Evolutionary conservation across 2,888 invertebrate species (phyloP), one percentile per base, ranked within the genome.

Genomic region (Sinodicranocentrus sp.): DNA sequence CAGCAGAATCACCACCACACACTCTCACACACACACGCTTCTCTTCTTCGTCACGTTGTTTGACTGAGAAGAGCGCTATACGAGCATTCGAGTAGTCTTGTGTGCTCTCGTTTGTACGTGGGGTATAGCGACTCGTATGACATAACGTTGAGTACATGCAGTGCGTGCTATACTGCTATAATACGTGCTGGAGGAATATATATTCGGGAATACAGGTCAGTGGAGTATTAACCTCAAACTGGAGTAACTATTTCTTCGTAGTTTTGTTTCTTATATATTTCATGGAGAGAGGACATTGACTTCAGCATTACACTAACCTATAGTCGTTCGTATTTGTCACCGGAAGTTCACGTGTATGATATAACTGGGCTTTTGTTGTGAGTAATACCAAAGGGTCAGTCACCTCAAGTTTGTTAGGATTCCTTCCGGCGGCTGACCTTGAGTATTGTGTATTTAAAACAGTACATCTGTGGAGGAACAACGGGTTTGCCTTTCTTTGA

Each of bases 141-240:
- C n/a, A n/a, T n/a, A n/a, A n/a, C n/a, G n/a, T n/a, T n/a, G n/a
- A n/a, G n/a, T n/a, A n/a, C n/a, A n/a, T n/a, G n/a, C n/a, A n/a
- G n/a, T n/a, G n/a, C n/a, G n/a, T n/a, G n/a, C n/a, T n/a, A n/a
- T n/a, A n/a, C n/a, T n/a, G n/a, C n/a, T n/a, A n/a, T n/a, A n/a
- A n/a, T n/a, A n/a, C n/a, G 33, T 63, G 26, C 17, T 63, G 19
- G 25, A 21, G 48, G 68, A n/a, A 52, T 15, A 2, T 6, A 57
- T n/a, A 57, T 54, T 17, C 54, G 1, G 28, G 44, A 68, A 77
- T 79, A 48, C 73, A 23, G 80, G 80, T 80, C 80, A 80, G 80
- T 80, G 59, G 80, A 73, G 73, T 80, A 67, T 43, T 65, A 43
- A 80, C 33, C 80, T 80, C 26, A 19, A 80, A 72, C 80, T 80